phyloP scores from a whole-genome alignment of 2,888 invertebrate species.

The Napeogenes sylphis region DNA sequence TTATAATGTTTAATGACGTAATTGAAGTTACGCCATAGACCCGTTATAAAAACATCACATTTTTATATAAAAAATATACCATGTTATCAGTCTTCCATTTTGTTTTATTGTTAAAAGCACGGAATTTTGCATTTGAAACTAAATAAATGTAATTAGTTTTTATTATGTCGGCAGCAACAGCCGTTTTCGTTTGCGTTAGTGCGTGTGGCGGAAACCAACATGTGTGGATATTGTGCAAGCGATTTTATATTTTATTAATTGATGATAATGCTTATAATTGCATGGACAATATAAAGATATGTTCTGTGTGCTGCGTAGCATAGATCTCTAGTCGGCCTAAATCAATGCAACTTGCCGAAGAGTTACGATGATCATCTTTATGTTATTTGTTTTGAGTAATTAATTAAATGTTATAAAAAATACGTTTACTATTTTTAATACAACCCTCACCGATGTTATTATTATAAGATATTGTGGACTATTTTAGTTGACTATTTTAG shows the following conservation, averaged over 20 bases:
- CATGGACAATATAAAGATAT: conserved; percentile 13
- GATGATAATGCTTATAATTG: conserved; percentile 22
- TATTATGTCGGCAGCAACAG: too few relatives aligned
- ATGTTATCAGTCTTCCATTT: conserved; percentile 17
- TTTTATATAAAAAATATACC: not conserved
- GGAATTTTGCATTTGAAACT: conserved; percentile 10
- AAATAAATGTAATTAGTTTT: too few relatives aligned
- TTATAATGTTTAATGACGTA: too few relatives aligned
- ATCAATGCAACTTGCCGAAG: conserved; percentile 69
- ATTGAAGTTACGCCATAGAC: not conserved
- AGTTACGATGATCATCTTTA: conserved; percentile 61
- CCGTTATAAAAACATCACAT: conserved; percentile 9
- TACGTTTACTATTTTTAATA: conserved; percentile 26
- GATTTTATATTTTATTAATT: conserved; percentile 18
- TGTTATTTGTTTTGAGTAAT: conserved; percentile 77
- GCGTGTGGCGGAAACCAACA: too few relatives aligned
- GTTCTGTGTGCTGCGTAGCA: conserved; percentile 36
- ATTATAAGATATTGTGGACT: too few relatives aligned
- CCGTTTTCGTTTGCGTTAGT: too few relatives aligned
- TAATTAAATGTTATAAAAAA: conserved; percentile 75
- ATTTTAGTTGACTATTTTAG: too few relatives aligned
- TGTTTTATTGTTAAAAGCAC: conserved; percentile 5
- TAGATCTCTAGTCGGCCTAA: conserved; percentile 72
- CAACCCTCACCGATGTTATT: conserved; percentile 19
- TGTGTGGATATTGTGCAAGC: conserved; percentile 17